Base-by-base conservation (phyloP, 2,797 vertebrate genomes). In the Coendou prehensilis region DNA sequence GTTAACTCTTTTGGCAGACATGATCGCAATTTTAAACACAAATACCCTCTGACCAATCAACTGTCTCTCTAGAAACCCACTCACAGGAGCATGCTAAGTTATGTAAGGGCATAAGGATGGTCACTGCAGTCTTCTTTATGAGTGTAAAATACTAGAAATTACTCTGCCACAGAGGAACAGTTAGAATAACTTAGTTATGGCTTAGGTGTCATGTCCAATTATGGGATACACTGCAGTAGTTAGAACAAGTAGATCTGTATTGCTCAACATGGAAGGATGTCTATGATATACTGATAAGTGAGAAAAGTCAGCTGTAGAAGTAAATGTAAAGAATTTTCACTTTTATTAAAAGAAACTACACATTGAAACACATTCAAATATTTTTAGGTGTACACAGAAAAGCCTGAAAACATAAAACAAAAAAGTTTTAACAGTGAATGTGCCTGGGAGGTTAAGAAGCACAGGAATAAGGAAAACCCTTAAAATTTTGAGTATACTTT, bases 21-120 rank as follows among this genome's bases (percentile, higher is more conserved):
- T 33, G 41, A 89, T 82, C 30, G 59, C 61, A 89, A 93, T 86
- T 73, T 75, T 64, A 91, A 97, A 92, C 6, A 22, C n/a, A 92
- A 67, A 87, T 56, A 69, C 50, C 52, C 45, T 69, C 37, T 33
- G 71, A 90, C 45, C 41, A 5, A 82, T 30, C 80, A 78, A 56
- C 71, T 93, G n/a, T 57, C 78, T 33, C 33, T 91, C 23, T 52
- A 64, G 18, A 67, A 78, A 54, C 47, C 54, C n/a, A 52, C 37
- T 45, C 63, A 17, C 22, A 76, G 76, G 18, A 82, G 37, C 33
- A 59, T 28, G 28, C 33, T 64, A n/a, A 93, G 50, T 37, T 78
- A 67, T 3, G 41, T 18, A 41, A 52, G 14, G 54, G 28, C 56
- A 9, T 52, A 57, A 61, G 23, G 41, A 57, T 82, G 18, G 18